A percentile compares a stretch with the other conserved stretches of the same genome.
Conservation (phyloP, 2,888 invertebrate genomes). For the Eudemis profundana region DNA sequence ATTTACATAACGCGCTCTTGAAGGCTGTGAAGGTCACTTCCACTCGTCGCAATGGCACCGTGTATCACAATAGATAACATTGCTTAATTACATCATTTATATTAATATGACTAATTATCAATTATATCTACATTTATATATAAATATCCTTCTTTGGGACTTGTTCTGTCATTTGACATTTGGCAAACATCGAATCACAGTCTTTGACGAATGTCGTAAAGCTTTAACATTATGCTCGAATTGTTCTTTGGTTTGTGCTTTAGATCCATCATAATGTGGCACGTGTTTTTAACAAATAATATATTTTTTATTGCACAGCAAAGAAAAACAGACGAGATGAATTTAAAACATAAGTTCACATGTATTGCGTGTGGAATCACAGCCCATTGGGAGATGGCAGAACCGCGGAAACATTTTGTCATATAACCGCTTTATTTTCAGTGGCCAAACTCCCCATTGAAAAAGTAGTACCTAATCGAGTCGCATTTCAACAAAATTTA, state of each 20-base stretch:
- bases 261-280: background rate
- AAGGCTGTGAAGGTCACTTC: constrained; percentile 29
- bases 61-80: constrained; percentile 42
- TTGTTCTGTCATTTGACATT: constrained; percentile 36
- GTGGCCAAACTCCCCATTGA: too few species aligned
- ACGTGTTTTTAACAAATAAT: too few species aligned
- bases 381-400: too few species aligned
- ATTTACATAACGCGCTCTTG: constrained; percentile 30
- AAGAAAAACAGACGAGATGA: too few species aligned
- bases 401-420: too few species aligned
- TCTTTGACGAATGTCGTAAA: constrained; percentile 28
- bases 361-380: too few species aligned
- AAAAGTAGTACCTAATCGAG: too few species aligned
- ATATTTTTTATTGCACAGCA: too few species aligned
- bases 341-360: too few species aligned
- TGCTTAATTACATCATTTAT: constrained; percentile 30
- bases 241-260: constrained; percentile 35
- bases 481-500: too few species aligned
- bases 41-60: constrained; percentile 34
- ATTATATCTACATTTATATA: constrained; percentile 22
- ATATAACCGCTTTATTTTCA: too few species aligned
- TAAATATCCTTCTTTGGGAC: constrained; percentile 30
- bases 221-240: constrained; percentile 17
- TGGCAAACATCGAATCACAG: constrained; percentile 43
- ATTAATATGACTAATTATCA: constrained; percentile 31